A percentile compares a stretch with the other conserved stretches of the same genome.
Evolutionary conservation across 2,888 invertebrate genomes (phyloP).

Genomic region (Psococerastis gibbosa): DNA sequence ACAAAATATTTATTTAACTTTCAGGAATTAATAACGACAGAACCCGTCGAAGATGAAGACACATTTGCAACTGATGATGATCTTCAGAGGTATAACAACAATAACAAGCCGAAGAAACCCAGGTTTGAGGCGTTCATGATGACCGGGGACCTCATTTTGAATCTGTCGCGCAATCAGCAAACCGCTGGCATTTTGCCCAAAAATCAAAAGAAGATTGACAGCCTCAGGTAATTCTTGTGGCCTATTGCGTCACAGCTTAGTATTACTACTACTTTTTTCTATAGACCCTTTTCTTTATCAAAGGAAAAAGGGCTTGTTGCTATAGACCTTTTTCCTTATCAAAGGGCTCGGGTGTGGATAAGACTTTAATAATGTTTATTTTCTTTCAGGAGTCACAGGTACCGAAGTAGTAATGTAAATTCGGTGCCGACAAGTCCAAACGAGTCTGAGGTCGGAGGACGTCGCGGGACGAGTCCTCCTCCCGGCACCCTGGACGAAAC

Average conservation of each 20-base stretch:
- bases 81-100: neutral
- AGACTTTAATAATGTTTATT: slow-evolving; percentile 24
- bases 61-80: neutral
- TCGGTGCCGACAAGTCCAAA: slow-evolving; percentile 53
- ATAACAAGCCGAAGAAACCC: slow-evolving; percentile 19
- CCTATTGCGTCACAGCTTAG: no score
- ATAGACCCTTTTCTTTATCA: neutral
- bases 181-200: slow-evolving; percentile 38
- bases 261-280: no score
- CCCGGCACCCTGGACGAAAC: neutral
- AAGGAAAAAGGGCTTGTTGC: no score
- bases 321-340: no score
- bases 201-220: slow-evolving; percentile 36
- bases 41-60: neutral
- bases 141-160: slow-evolving; percentile 92
- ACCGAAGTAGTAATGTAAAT: slow-evolving; percentile 30
- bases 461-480: slow-evolving; percentile 17
- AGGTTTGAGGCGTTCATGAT: slow-evolving; percentile 92
- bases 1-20: no score
- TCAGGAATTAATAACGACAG: neutral
- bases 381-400: slow-evolving; percentile 22
- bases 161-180: slow-evolving; percentile 67
- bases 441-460: slow-evolving; percentile 37
- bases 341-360: no score
- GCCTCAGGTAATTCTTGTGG: slow-evolving; percentile 17